Evolutionary conservation across 2,797 vertebrate genomes (phyloP), one percentile per base, ranked within the genome.

Genomic region (Acanthurus lineatus): DNA sequence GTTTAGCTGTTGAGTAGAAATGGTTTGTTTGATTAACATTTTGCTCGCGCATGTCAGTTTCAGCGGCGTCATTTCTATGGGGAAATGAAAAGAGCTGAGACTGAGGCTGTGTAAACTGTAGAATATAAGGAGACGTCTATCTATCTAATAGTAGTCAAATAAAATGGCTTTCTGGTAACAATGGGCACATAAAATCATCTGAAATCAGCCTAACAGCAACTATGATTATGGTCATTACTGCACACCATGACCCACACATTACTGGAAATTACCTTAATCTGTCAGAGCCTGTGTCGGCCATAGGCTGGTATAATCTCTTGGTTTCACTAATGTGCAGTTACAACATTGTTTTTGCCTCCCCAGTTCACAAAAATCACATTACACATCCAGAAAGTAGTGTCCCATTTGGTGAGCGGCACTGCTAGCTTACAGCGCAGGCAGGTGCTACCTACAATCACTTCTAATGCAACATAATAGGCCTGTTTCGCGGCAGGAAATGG

Each of bases 21-120:
- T 88, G 81, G 81, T 89, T 91, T 92, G 91, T 95, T 93, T 92
- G 90, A 93, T 94, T 95, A 94, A 89, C 90, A 90, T 89, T 90
- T 89, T 86, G 88, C 86, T 88, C 28, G 71, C 68, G 72, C 79
- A 83, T 82, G 90, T 91, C 91, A 86, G 85, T 69, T 91, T 86
- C 54, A 48, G 65, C 69, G 3, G 42, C 53, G n/a, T 84, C 78
- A 58, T 87, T 88, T 83, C 82, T 78, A 19, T 20, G 69, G 68
- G 73, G 75, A 87, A 92, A 88, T 82, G 69, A 76, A 88, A 87
- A 74, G 84, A 87, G 78, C 20, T 44, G 77, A 79, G 78, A 62
- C 59, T 52, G 69, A 69, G 83, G 68, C 77, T 75, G 69, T 61
- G 70, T 61, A 80, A 77, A 84, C 69, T 47, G 48, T 15, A 35